phyloP scores from a whole-genome alignment of 2,888 invertebrate genomes.

The Xylocampa areola region DNA sequence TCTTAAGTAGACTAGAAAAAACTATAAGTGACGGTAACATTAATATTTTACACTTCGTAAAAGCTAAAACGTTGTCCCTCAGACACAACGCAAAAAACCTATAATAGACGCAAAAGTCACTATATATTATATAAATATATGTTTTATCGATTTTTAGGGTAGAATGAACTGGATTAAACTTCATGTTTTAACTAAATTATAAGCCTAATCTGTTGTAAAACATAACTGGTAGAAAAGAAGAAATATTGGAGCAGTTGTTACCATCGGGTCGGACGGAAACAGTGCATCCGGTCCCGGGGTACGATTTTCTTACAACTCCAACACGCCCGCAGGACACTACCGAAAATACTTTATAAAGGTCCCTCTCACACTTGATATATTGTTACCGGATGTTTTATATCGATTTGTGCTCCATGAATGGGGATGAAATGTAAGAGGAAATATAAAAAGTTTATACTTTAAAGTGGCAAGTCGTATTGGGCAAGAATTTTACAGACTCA shows the following conservation, averaged over 20 bases:
- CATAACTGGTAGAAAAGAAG: constrained; percentile 46
- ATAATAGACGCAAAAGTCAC: no score
- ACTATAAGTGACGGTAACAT: no score
- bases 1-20: no score
- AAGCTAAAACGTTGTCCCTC: no score
- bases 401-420: constrained; percentile 72
- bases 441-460: constrained; percentile 56
- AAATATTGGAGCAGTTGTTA: constrained; percentile 67
- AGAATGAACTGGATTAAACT: no score
- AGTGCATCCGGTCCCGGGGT: constrained; percentile 72
- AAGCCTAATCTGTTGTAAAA: constrained; percentile 41
- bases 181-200: constrained; percentile 18
- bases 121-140: no score
- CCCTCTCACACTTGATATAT: constrained; percentile 75
- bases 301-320: constrained; percentile 71
- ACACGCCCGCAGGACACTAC: constrained; percentile 75
- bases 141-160: no score
- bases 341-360: constrained; percentile 78
- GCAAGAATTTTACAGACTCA: no score
- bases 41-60: no score
- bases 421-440: constrained; percentile 62
- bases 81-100: no score
- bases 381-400: constrained; percentile 78
- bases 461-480: no score
- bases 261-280: constrained; percentile 70